Evolutionary conservation across 2,888 invertebrate species (phyloP).

Genomic region (Nebria brevicollis): DNA sequence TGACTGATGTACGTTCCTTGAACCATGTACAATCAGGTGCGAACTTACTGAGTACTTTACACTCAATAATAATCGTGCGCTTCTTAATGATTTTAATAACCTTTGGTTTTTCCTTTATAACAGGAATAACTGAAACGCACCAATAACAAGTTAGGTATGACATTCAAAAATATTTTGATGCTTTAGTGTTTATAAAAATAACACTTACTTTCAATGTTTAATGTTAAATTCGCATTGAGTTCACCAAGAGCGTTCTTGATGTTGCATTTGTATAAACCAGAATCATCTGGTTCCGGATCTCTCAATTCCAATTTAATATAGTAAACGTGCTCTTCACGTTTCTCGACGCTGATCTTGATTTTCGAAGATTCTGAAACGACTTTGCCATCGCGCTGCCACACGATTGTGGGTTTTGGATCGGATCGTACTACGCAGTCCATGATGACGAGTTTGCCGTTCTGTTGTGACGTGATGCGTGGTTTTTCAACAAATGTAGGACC

Average conservation of each 20-base stretch:
- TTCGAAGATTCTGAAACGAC: slow-evolving; percentile 83
- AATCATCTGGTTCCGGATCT: slow-evolving; percentile 94
- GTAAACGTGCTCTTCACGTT: slow-evolving; percentile 83
- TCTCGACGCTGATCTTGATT: slow-evolving; percentile 78
- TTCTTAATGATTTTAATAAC: slow-evolving; percentile 92
- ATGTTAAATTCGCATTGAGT: slow-evolving; percentile 94
- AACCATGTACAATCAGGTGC: slow-evolving; percentile 95
- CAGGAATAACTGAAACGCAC: slow-evolving; percentile 79
- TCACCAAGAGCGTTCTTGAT: slow-evolving; percentile 96
- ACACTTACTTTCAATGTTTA: slow-evolving; percentile 95
- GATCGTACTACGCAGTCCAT: slow-evolving; percentile 83
- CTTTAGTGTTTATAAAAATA: neutral
- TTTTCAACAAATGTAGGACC: slow-evolving; percentile 95
- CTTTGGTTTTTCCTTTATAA: slow-evolving; percentile 92
- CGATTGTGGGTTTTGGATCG: slow-evolving; percentile 82
- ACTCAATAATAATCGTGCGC: slow-evolving; percentile 92
- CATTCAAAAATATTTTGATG: too few relatives aligned
- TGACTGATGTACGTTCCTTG: slow-evolving; percentile 83
- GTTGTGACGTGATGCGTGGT: slow-evolving; percentile 86
- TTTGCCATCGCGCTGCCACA: slow-evolving; percentile 85
- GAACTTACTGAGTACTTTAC: slow-evolving; percentile 92
- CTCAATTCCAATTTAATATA: slow-evolving; percentile 86
- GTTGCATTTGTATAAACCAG: slow-evolving; percentile 97
- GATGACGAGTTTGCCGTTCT: slow-evolving; percentile 83
- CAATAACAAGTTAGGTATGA: slow-evolving; percentile 34